Evolutionary conservation across 2,113 vertebrate genomes (phyloP).

Genomic region (Aldabrachelys gigantea): DNA sequence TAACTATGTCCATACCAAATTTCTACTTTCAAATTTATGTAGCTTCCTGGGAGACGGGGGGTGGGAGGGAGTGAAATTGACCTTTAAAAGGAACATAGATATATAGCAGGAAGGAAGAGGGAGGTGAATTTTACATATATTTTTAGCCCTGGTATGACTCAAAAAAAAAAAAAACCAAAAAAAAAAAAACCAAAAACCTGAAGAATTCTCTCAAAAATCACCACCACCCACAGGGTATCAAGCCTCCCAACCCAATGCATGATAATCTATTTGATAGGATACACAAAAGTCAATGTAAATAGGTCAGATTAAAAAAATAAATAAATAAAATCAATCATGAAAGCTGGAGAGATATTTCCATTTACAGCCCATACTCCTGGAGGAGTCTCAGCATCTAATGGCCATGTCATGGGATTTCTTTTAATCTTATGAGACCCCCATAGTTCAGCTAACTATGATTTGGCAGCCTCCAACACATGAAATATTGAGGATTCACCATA

Average conservation of each 20-base stretch:
- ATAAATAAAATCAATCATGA: neutral
- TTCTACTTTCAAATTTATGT: neutral
- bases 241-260: neutral
- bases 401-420: neutral
- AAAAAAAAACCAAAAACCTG: neutral
- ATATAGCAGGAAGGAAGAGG: too few species aligned
- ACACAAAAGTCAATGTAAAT: neutral
- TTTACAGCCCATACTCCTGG: neutral
- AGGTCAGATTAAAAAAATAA: neutral
- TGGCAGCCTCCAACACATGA: slow-evolving; percentile 8
- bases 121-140: too few species aligned
- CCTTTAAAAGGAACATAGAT: too few species aligned
- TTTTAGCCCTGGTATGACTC: too few species aligned
- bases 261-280: neutral
- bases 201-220: neutral
- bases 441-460: neutral
- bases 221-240: neutral
- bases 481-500: neutral
- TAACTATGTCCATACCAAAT: neutral
- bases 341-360: neutral
- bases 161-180: too few species aligned
- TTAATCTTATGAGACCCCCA: neutral
- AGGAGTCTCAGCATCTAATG: slow-evolving; percentile 10
- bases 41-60: neutral
- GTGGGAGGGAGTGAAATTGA: too few species aligned